Conservation (phyloP, 2,888 invertebrate species). For the Leucophora obtusa region DNA sequence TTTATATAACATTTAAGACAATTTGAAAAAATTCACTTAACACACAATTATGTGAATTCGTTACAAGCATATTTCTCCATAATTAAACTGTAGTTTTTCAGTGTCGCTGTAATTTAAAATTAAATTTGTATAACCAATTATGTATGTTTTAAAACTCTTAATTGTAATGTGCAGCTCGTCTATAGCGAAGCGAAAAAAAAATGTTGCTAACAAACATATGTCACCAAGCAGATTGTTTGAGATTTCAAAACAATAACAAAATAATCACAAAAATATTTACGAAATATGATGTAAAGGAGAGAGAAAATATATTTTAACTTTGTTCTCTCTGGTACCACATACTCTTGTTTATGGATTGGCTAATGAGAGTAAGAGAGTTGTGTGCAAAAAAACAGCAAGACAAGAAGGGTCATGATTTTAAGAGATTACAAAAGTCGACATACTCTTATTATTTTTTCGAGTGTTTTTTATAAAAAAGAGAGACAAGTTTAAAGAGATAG, state of each 20-base stretch:
- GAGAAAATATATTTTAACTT: not conserved
- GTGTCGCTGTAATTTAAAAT: slow-evolving; percentile 22
- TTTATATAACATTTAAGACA: no score
- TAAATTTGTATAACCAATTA: slow-evolving; percentile 18
- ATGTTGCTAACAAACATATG: slow-evolving; percentile 36
- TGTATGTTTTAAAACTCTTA: slow-evolving; percentile 2
- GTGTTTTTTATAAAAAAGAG: not conserved
- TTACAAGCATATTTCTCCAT: not conserved
- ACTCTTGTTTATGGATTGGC: not conserved
- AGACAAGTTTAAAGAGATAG: not conserved
- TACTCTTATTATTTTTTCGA: not conserved
- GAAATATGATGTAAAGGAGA: slow-evolving; percentile 29
- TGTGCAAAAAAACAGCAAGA: not conserved
- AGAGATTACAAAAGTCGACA: not conserved
- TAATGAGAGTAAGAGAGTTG: not conserved
- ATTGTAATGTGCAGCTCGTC: no score
- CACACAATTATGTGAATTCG: not conserved
- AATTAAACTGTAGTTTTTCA: slow-evolving; percentile 23
- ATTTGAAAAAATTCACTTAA: no score
- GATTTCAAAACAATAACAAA: slow-evolving; percentile 42
- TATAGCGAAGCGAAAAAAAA: slow-evolving; percentile 4
- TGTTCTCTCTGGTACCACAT: not conserved
- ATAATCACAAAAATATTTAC: slow-evolving; percentile 56
- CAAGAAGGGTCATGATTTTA: not conserved
- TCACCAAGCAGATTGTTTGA: slow-evolving; percentile 34